phyloP scores from a whole-genome alignment of 2,113 vertebrate species.

The Lepus europaeus region DNA sequence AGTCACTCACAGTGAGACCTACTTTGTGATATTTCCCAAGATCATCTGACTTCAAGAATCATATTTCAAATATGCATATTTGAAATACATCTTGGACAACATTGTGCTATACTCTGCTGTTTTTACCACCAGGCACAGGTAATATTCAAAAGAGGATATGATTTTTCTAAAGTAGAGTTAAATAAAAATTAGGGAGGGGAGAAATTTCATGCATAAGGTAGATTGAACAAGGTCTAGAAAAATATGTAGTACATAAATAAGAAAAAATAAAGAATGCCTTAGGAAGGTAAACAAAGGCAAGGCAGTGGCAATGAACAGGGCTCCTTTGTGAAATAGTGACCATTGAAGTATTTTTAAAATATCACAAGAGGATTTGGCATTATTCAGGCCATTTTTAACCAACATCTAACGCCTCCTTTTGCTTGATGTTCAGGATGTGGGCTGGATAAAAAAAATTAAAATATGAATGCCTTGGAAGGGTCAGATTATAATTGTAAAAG shows the following conservation, averaged over 20 bases:
- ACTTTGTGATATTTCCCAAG: background rate
- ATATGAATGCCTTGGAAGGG: background rate
- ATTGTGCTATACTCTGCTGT: background rate
- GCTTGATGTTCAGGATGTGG: background rate
- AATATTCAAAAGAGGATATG: background rate
- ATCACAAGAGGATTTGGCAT: background rate
- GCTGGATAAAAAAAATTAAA: background rate
- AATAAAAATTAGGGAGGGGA: background rate
- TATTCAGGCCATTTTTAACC: background rate
- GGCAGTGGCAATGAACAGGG: background rate
- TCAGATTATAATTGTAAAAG: background rate
- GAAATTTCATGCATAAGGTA: background rate
- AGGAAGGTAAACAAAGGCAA: background rate
- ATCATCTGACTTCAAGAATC: conserved; percentile 12
- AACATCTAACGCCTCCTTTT: background rate
- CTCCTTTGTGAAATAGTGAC: background rate
- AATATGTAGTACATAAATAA: background rate
- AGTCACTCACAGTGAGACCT: background rate
- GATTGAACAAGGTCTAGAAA: background rate
- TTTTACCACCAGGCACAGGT: background rate
- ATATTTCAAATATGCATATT: background rate
- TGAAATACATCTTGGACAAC: background rate
- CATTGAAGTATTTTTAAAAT: background rate
- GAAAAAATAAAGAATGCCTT: background rate
- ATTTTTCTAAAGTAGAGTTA: background rate